Evolutionary conservation across 1,140 invertebrate species (phyloP).

Genomic region (Akabosia matsudoensis): DNA sequence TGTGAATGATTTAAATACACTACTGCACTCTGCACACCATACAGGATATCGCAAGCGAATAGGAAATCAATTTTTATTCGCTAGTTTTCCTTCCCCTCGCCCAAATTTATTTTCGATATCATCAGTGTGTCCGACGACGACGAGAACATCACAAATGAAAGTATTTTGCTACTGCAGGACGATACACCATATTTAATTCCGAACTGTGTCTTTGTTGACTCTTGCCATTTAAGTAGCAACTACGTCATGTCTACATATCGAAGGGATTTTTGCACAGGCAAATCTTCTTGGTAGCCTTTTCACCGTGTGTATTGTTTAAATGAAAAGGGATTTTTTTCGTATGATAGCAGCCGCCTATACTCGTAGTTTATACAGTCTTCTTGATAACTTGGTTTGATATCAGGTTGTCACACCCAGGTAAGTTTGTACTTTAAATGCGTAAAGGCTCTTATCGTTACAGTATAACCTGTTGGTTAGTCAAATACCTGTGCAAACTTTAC

Average conservation of each 20-base stretch:
- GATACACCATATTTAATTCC: neutral
- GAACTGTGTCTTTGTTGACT: neutral
- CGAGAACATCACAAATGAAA: neutral
- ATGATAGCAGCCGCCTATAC: no score
- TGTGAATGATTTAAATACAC: no score
- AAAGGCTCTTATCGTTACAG: neutral
- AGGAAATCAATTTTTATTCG: neutral
- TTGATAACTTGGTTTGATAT: neutral
- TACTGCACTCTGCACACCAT: no score
- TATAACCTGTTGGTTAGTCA: neutral
- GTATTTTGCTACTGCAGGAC: neutral
- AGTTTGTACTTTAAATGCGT: neutral
- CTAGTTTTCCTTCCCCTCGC: neutral
- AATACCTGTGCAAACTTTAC: neutral
- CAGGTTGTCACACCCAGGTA: constrained; percentile 11
- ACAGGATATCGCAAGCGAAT: no score
- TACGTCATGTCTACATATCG: neutral
- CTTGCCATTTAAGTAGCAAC: neutral
- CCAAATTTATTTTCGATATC: neutral
- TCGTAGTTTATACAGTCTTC: no score
- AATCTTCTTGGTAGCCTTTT: neutral
- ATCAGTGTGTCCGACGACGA: neutral
- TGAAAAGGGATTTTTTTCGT: neutral
- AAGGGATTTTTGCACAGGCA: neutral
- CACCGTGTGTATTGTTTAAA: neutral